phyloP scores from a whole-genome alignment of 2,797 vertebrate genomes.

The Coreius guichenoti region DNA sequence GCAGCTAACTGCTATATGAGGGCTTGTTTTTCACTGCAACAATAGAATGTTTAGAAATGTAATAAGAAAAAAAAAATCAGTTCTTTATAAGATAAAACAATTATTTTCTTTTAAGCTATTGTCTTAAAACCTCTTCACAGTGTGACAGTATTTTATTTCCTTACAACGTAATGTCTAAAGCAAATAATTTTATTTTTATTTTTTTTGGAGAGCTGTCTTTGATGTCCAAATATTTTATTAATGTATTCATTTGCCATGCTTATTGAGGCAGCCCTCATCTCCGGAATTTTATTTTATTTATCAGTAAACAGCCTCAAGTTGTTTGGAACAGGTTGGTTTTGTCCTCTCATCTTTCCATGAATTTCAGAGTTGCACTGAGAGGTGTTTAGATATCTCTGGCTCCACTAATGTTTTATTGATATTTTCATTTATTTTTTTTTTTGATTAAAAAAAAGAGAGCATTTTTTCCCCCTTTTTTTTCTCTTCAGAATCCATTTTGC shows the following conservation, averaged over 20 bases:
- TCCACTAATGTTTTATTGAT: constrained; percentile 65
- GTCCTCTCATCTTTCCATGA: constrained; percentile 60
- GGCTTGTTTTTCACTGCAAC: constrained; percentile 8
- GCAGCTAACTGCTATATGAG: not conserved
- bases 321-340: constrained; percentile 64
- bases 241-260: constrained; percentile 65
- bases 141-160: constrained; percentile 23
- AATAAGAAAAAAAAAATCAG: not conserved
- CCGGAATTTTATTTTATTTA: constrained; percentile 64
- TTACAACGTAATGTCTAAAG: constrained; percentile 39
- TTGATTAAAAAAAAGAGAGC: constrained; percentile 47
- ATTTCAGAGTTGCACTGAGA: constrained; percentile 54
- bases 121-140: constrained; percentile 2
- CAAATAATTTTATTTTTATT: constrained; percentile 44
- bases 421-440: constrained; percentile 62
- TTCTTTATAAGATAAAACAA: not conserved
- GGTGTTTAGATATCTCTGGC: constrained; percentile 51
- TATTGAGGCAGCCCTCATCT: constrained; percentile 55
- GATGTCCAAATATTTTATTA: constrained; percentile 67
- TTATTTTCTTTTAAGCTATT: not conserved
- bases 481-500: constrained; percentile 47
- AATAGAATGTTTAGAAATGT: not conserved
- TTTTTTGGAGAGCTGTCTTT: constrained; percentile 55
- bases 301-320: constrained; percentile 66
- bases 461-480: not conserved